Evolutionary conservation across 1,140 invertebrate species (phyloP).

Genomic region (Subanguina moxae): DNA sequence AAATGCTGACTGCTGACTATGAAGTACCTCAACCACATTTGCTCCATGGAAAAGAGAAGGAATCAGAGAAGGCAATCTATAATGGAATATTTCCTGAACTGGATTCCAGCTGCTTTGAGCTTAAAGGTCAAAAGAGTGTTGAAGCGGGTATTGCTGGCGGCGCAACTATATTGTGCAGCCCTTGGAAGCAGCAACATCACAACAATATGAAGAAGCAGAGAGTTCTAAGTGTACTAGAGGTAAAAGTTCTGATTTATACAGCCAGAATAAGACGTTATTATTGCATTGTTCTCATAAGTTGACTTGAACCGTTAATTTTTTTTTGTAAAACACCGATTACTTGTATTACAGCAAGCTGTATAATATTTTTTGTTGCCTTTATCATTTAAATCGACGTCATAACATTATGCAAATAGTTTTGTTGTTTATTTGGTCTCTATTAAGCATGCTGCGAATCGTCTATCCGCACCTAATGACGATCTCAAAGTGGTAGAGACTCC

Average conservation of each 20-base stretch:
- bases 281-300: too few relatives aligned
- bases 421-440: neutral
- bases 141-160: neutral
- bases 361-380: too few relatives aligned
- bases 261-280: neutral
- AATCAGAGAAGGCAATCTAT: constrained; percentile 1
- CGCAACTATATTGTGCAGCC: constrained; percentile 30
- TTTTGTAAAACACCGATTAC: too few relatives aligned
- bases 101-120: constrained; percentile 29
- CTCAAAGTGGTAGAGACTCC: constrained; percentile 28
- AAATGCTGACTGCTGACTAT: constrained; percentile 60
- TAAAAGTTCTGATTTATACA: constrained; percentile 3
- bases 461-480: neutral
- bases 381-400: too few relatives aligned
- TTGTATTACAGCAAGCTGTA: too few relatives aligned
- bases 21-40: constrained; percentile 46
- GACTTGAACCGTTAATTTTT: too few relatives aligned
- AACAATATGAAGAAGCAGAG: constrained; percentile 7
- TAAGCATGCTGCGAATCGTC: constrained; percentile 6
- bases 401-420: too few relatives aligned
- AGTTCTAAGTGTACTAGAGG: constrained; percentile 7
- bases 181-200: constrained; percentile 40
- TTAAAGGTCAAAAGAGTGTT: neutral
- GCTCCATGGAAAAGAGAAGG: neutral
- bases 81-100: constrained; percentile 33